Base-by-base conservation (phyloP, 64 coral and sea anemone species). In the Pachyseris speciosa region DNA sequence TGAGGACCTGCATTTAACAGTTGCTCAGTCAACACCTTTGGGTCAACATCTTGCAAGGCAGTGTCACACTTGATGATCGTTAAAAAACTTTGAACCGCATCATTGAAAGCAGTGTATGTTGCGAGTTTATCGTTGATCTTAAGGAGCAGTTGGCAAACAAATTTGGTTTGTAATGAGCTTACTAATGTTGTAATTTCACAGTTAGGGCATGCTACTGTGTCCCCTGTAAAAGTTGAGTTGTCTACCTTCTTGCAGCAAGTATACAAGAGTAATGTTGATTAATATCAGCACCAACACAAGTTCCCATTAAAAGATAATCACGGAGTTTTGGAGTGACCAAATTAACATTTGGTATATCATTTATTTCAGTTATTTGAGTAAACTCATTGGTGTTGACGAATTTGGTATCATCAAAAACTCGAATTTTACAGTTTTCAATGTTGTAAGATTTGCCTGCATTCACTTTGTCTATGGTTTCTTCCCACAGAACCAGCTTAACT, bases 31-130 rank as follows among this genome's bases (percentile, higher is more conserved):
- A 92, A 76, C 17, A 76, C 69, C 44, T 72, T 64, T 58, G 40
- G 40, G 34, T 49, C 37, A 59, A 86, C 77, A 38, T 87, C 43
- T n/a, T 25, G 48, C 40, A 87, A 74, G 37, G 28, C n/a, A 69
- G 59, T 70, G 32, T 66, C 58, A 86, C 71, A 87, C 9, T 78
- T 71, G 33, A 87, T 68, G 29, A 74, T 74, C 31, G 47, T 60
- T 48, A 92, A 47, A 41, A 84, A 92, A 48, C 68, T 92, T 74
- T 92, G 20, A 26, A 92, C 69, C 28, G 90, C 90, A 85, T 92
- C 90, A 92, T 76, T 84, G 48, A 93, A 93, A 32, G 85, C 84
- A 29, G 91, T 94, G 59, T 81, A 83, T 17, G 28, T 81, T 12
- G 7, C 37, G 17, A 83, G 59, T 38, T 78, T 50, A 45, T 66